Percentiles rank a stretch among this genome's conserved stretches.
phyloP scores from a whole-genome alignment of 2,113 vertebrate species.

The Lycaon pictus region DNA sequence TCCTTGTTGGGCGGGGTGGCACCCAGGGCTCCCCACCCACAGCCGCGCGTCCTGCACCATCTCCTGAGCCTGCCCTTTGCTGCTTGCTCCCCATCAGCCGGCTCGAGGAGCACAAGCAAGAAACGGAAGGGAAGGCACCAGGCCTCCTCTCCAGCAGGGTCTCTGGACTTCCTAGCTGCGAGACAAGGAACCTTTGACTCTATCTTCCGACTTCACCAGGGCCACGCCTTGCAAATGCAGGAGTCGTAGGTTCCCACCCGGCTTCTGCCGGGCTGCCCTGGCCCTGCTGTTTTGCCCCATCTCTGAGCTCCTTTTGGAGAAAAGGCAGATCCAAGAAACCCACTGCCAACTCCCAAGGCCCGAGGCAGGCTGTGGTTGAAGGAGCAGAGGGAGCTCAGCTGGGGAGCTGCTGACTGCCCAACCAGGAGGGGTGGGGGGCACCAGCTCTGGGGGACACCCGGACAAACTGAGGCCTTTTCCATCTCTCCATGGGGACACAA shows the following conservation, averaged over 20 bases:
- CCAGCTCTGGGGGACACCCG: no score
- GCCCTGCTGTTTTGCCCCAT: no score
- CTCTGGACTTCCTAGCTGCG: not conserved
- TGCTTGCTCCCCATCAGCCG: not conserved
- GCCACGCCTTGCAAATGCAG: accelerated
- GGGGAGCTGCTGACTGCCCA: not conserved
- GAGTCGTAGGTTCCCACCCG: accelerated
- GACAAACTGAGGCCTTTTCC: not conserved
- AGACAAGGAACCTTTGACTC: not conserved
- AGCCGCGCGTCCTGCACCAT: not conserved
- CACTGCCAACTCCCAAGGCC: not conserved
- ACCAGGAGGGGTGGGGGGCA: accelerated
- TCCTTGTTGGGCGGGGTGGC: not conserved
- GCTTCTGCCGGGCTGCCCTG: not conserved
- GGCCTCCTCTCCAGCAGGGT: not conserved
- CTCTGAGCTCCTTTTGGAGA: not conserved
- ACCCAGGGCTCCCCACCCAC: not conserved
- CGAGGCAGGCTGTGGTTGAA: not conserved
- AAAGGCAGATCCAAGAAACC: not conserved
- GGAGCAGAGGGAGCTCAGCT: no score
- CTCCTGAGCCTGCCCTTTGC: not conserved
- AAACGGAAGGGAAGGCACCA: not conserved
- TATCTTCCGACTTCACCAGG: not conserved
- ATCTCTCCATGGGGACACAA: not conserved
- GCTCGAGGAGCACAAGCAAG: not conserved